phyloP scores from a whole-genome alignment of 2,797 vertebrate species.

The Danio jaintianensis region DNA sequence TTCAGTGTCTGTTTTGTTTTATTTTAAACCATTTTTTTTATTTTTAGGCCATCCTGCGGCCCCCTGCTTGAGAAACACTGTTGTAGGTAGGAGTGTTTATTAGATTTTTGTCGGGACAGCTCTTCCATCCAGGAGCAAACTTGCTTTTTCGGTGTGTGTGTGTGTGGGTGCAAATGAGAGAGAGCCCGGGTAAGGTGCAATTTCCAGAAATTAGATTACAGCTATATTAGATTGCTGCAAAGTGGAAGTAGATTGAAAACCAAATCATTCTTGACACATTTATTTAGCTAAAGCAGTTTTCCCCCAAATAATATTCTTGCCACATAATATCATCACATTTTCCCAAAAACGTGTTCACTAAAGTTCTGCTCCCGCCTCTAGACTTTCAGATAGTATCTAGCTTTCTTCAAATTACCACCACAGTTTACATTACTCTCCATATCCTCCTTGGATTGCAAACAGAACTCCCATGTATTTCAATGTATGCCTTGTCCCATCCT shows the following conservation, averaged over 20 bases:
- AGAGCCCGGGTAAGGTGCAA: background rate
- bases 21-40: background rate
- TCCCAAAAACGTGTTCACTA: background rate
- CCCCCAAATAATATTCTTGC: background rate
- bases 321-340: constrained; percentile 4
- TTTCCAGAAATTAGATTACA: constrained; percentile 31
- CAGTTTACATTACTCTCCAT: background rate
- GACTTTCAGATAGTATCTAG: background rate
- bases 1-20: background rate
- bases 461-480: background rate
- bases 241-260: constrained; percentile 4
- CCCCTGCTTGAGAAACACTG: background rate
- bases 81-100: background rate
- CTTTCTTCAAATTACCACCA: background rate
- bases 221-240: background rate
- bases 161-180: constrained; percentile 6
- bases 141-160: background rate
- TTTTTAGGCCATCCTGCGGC: background rate
- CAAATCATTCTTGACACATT: constrained; percentile 17
- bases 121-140: background rate
- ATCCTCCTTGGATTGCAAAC: background rate
- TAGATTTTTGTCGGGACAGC: background rate
- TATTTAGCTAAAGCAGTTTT: background rate
- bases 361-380: background rate
- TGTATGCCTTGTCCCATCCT: background rate